Conservation (phyloP, 2,888 invertebrate genomes). For the Tipula unca region DNA sequence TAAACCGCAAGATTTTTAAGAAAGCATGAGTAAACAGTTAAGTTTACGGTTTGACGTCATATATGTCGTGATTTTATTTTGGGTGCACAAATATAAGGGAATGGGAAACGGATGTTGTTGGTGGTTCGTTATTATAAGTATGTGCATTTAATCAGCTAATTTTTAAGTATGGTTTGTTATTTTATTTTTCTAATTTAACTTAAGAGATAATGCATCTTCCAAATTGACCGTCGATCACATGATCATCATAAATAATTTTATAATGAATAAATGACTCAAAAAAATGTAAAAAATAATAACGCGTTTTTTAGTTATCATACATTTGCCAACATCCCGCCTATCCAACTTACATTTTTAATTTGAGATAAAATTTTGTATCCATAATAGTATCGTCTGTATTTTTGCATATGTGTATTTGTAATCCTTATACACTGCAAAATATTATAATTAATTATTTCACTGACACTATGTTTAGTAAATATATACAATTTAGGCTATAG, state of each 20-base stretch:
- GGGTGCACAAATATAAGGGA: background rate
- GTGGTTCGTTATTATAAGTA: background rate
- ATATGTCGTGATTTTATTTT: background rate
- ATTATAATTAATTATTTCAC: background rate
- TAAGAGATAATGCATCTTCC: too few relatives aligned
- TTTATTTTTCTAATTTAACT: too few relatives aligned
- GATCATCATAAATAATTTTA: background rate
- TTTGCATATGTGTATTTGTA: background rate
- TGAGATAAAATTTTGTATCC: conserved; percentile 4
- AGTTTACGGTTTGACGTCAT: background rate
- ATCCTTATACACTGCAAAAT: background rate
- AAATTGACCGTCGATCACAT: background rate
- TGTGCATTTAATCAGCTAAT: too few relatives aligned
- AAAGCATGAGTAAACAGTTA: background rate
- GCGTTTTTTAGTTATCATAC: background rate
- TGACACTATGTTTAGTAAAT: background rate
- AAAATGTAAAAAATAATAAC: background rate
- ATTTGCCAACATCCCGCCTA: background rate
- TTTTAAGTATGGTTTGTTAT: too few relatives aligned
- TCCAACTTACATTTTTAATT: background rate
- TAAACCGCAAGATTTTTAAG: background rate
- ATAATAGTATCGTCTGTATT: background rate
- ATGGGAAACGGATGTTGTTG: background rate
- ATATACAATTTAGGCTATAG: background rate
- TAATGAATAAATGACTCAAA: background rate